Conservation (phyloP, 2,888 invertebrate genomes). For the Eledona agricola region DNA sequence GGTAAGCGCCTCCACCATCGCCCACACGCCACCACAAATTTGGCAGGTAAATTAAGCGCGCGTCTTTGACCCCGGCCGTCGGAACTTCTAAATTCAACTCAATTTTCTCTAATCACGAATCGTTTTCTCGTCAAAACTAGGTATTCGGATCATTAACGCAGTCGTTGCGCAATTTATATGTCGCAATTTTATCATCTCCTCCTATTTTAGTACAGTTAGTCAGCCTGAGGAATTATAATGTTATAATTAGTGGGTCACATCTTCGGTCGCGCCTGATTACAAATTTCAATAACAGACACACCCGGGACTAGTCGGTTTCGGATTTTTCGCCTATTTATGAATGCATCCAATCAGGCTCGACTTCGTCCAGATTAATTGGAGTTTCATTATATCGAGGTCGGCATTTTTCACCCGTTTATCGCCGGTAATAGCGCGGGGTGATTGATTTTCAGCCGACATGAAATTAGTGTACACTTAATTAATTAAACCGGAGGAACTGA, state of each 20-base stretch:
- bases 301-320: conserved; percentile 2
- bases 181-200: neutral
- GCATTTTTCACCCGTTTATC: conserved; percentile 14
- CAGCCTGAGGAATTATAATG: conserved; percentile 4
- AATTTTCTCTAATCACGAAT: conserved; percentile 15
- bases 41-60: no score
- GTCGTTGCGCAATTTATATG: neutral
- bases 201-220: conserved; percentile 10
- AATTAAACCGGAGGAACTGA: no score
- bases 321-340: conserved; percentile 8
- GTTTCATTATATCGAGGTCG: conserved; percentile 17
- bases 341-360: conserved; percentile 7
- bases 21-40: no score
- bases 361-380: conserved; percentile 10
- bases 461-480: conserved; percentile 24
- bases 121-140: conserved; percentile 1
- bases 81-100: conserved; percentile 12
- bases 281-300: no score
- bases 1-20: no score
- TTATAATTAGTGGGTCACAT: conserved; percentile 14
- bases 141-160: conserved; percentile 7
- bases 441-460: conserved; percentile 5
- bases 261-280: neutral
- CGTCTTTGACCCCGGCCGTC: no score
- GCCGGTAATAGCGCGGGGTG: no score